These are phyloP conservation scores for Iselma pallidipennis DNA, from an alignment of 2,888 invertebrate genomes.

Conservation along the genomic window DNA sequence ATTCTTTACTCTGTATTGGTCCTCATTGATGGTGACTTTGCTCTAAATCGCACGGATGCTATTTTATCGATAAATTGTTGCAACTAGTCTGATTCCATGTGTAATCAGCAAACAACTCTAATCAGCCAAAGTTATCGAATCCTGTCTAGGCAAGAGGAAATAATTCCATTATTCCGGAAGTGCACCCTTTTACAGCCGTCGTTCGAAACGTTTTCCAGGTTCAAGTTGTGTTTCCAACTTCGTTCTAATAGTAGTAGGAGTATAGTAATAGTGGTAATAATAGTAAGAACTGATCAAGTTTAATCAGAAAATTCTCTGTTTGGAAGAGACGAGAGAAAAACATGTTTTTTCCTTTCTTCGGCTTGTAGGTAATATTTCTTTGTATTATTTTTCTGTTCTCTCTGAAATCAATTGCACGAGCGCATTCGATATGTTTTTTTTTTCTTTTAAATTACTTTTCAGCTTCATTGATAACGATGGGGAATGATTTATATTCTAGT, in stretches of 20 bases:
- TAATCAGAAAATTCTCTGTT: neutral
- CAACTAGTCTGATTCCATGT: too few relatives aligned
- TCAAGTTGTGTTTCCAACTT: neutral
- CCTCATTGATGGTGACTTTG: too few relatives aligned
- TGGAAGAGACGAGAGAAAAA: neutral
- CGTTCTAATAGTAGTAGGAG: neutral
- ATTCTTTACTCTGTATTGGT: too few relatives aligned
- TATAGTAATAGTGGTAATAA: too few relatives aligned
- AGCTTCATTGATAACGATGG: neutral
- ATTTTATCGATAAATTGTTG: too few relatives aligned
- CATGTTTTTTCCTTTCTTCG: too few relatives aligned
- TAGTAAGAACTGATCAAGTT: neutral
- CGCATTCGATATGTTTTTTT: too few relatives aligned
- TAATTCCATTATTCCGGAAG: constrained; percentile 20
- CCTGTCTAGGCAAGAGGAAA: constrained; percentile 1
- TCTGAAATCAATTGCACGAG: too few relatives aligned
- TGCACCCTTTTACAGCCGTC: constrained; percentile 4
- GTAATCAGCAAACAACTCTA: neutral
- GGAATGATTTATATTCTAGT: too few relatives aligned
- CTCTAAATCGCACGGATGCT: too few relatives aligned
- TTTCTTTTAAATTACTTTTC: neutral
- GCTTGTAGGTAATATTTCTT: too few relatives aligned
- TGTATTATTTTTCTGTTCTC: neutral
- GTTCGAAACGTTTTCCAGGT: neutral
- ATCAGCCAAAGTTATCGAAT: constrained; percentile 8